Evolutionary conservation across 2,113 vertebrate genomes (phyloP).

Genomic region (Pygoscelis antarcticus): DNA sequence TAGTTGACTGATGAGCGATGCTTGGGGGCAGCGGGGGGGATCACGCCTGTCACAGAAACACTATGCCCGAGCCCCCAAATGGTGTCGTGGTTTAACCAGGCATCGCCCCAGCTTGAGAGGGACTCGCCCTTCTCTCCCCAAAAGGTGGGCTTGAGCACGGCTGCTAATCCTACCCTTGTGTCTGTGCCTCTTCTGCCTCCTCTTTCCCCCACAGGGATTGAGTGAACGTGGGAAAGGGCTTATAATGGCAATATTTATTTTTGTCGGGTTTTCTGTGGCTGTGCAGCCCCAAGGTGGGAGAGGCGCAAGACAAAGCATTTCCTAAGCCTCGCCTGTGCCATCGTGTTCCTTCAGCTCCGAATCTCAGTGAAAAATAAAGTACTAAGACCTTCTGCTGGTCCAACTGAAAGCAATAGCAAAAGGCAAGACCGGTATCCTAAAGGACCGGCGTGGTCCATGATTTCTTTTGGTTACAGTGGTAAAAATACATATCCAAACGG

Average conservation of each 20-base stretch:
- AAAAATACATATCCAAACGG: not conserved
- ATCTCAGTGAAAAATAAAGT: not conserved
- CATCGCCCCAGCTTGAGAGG: not conserved
- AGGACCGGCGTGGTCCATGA: fast-evolving
- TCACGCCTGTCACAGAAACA: not conserved
- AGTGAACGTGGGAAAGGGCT: not conserved
- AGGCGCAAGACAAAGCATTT: not conserved
- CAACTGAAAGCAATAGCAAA: not conserved
- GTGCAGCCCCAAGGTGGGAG: not conserved
- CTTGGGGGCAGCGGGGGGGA: not conserved
- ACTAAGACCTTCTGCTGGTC: not conserved
- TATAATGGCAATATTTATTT: not conserved
- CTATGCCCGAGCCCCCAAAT: fast-evolving
- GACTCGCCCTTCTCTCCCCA: not conserved
- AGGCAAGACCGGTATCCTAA: not conserved
- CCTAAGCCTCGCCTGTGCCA: fast-evolving
- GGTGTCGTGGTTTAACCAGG: not conserved
- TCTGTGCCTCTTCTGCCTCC: not conserved
- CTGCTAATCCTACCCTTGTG: not conserved
- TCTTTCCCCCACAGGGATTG: not conserved
- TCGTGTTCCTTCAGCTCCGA: fast-evolving
- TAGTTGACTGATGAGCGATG: not conserved
- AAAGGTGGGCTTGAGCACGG: not conserved
- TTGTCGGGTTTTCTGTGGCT: not conserved
- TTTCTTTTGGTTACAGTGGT: not conserved